phyloP scores from a whole-genome alignment of 1,140 invertebrate genomes.

The Eumeta japonica region DNA sequence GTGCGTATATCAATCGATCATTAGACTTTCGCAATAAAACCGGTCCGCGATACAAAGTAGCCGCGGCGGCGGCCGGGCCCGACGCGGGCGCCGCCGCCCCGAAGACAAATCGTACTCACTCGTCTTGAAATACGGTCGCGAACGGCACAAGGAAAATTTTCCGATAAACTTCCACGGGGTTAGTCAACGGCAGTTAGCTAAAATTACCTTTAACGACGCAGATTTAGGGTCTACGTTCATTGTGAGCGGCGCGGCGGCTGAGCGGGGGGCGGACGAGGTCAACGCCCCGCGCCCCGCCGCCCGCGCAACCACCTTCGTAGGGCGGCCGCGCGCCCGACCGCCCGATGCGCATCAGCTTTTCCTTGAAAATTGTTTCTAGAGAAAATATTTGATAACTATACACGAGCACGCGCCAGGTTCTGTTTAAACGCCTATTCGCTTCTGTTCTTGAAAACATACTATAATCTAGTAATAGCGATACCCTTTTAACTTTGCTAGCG shows the following conservation, averaged over 20 bases:
- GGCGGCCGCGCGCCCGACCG: no score
- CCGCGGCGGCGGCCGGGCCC: constrained; percentile 4
- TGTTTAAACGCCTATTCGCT: no score
- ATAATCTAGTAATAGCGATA: no score
- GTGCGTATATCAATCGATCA: constrained; percentile 6
- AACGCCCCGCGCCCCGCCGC: constrained; percentile 28
- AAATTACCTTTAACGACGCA: constrained; percentile 17
- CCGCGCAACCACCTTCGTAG: no score
- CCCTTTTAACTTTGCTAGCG: no score
- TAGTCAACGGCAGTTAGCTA: constrained; percentile 14
- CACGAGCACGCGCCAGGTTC: no score
- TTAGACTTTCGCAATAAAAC: constrained; percentile 9
- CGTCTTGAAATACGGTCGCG: constrained; percentile 34
- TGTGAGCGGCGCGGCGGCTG: constrained; percentile 12
- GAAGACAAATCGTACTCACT: constrained; percentile 34
- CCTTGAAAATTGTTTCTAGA: no score
- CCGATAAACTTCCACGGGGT: constrained; percentile 30
- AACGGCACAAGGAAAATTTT: constrained; percentile 38
- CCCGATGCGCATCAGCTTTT: no score
- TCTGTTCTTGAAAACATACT: no score
- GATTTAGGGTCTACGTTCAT: constrained; percentile 32
- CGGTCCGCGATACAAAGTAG: constrained; percentile 8
- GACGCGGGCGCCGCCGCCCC: constrained; percentile 1
- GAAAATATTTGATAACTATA: no score
- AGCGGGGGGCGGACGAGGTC: constrained; percentile 33